Conservation (phyloP, 2,888 invertebrate genomes). For the Leucania comma region DNA sequence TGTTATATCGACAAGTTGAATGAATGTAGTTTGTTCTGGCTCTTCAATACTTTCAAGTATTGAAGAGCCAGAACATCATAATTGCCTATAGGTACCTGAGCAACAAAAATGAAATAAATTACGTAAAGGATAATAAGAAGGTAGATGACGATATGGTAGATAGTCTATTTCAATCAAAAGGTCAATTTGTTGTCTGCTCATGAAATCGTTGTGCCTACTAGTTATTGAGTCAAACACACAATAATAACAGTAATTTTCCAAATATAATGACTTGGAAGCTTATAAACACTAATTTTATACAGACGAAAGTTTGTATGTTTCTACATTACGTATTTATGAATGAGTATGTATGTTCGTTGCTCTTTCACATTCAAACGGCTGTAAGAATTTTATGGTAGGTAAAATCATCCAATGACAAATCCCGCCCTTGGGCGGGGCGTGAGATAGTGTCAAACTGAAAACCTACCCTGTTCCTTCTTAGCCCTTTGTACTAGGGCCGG, state of each 20-base stretch:
- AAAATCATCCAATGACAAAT: too few relatives aligned
- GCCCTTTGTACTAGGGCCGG: too few relatives aligned
- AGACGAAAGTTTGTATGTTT: too few relatives aligned
- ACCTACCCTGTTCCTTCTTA: too few relatives aligned
- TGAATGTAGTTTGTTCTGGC: constrained; percentile 2
- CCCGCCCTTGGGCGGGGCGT: too few relatives aligned
- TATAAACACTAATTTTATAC: too few relatives aligned
- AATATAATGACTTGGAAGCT: constrained; percentile 4
- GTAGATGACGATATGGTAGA: not conserved
- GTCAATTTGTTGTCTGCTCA: constrained; percentile 43
- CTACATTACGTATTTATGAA: too few relatives aligned
- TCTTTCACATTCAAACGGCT: too few relatives aligned
- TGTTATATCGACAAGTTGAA: constrained; percentile 17
- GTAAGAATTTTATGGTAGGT: too few relatives aligned
- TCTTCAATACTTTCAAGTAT: not conserved
- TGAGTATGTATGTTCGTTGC: too few relatives aligned
- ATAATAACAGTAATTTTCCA: constrained; percentile 10
- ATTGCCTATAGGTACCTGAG: not conserved
- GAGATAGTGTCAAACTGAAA: too few relatives aligned
- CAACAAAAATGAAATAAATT: constrained; percentile 42
- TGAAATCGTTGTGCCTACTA: constrained; percentile 19
- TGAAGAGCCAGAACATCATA: too few relatives aligned
- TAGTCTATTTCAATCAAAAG: constrained; percentile 44
- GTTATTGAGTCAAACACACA: constrained; percentile 14
- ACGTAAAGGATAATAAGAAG: constrained; percentile 31